A percentile compares a stretch with the other conserved stretches of the same genome.
Evolutionary conservation across 2,797 vertebrate species (phyloP).

Genomic region (Zenarchopterus dispar): DNA sequence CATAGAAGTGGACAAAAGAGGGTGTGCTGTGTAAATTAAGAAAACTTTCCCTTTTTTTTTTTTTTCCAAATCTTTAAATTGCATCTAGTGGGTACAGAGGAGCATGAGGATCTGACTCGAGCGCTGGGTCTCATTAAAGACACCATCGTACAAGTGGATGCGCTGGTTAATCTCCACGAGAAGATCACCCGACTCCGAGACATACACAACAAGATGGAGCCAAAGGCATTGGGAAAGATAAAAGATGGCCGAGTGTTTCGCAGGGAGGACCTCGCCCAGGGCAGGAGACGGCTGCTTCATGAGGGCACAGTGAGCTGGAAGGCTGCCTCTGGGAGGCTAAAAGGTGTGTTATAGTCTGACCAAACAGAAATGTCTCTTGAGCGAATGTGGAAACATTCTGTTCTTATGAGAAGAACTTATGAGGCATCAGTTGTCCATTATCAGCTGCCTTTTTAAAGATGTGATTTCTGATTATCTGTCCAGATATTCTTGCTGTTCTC

Average conservation of each 20-base stretch:
- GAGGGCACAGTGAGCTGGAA: constrained; percentile 92
- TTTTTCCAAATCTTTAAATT: not conserved
- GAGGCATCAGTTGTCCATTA: not conserved
- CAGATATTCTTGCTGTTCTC: constrained; percentile 93
- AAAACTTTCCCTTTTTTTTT: not conserved
- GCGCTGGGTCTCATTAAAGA: constrained; percentile 89
- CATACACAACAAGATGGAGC: constrained; percentile 89
- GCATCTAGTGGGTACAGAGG: constrained; percentile 84
- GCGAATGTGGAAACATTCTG: not conserved
- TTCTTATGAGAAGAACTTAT: not conserved
- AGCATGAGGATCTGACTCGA: constrained; percentile 86
- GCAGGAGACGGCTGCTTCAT: constrained; percentile 82
- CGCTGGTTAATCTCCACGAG: constrained; percentile 87
- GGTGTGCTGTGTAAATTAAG: not conserved
- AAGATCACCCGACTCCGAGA: constrained; percentile 90
- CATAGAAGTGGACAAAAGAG: not conserved
- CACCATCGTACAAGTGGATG: constrained; percentile 88
- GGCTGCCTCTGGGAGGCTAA: constrained; percentile 91
- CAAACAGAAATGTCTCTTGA: not conserved
- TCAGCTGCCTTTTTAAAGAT: not conserved
- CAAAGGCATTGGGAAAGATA: constrained; percentile 88
- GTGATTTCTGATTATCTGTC: constrained; percentile 17
- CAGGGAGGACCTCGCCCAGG: constrained; percentile 87
- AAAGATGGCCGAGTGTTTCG: constrained; percentile 90
- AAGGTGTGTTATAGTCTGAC: constrained; percentile 80